Evolutionary conservation across 2,113 vertebrate genomes (phyloP).

Genomic region (Pipra filicauda): DNA sequence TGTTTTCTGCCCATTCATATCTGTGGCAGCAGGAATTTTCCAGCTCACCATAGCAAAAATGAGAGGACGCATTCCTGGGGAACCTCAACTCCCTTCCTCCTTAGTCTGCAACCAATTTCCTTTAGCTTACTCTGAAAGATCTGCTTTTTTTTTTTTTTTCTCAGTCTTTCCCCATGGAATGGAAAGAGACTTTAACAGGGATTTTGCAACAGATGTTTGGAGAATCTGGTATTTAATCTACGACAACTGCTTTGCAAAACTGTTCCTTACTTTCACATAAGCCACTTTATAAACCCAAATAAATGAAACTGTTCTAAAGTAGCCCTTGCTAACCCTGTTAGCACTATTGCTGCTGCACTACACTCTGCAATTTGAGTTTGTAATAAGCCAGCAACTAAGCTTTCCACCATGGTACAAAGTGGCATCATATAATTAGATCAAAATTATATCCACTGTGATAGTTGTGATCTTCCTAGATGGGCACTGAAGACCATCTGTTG

Average conservation of each 20-base stretch:
- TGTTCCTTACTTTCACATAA: conserved; percentile 16
- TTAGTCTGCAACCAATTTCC: conserved; percentile 50
- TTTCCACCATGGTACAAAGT: background rate
- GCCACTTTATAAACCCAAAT: conserved; percentile 22
- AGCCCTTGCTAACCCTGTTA: background rate
- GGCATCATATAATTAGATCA: background rate
- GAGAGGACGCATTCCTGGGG: background rate
- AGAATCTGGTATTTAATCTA: conserved; percentile 51
- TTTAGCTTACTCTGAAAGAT: conserved; percentile 18
- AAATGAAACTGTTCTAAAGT: conserved; percentile 5
- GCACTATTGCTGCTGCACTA: background rate
- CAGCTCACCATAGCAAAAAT: background rate
- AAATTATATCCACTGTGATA: background rate
- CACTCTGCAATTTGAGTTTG: background rate
- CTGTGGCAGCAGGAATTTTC: conserved; percentile 32
- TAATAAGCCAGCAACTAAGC: background rate
- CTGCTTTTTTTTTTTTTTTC: conserved; percentile 17
- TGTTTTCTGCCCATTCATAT: background rate
- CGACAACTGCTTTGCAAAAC: background rate
- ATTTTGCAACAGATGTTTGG: conserved; percentile 48
- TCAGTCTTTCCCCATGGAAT: conserved; percentile 9
- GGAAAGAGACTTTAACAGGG: conserved; percentile 30
- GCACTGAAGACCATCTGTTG: fast-evolving
- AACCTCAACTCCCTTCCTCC: conserved; percentile 25
- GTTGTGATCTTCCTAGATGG: background rate